These are phyloP conservation scores for Hippocampus mohnikei DNA, from an alignment of 2,113 vertebrate species.

Conservation along the genomic window DNA sequence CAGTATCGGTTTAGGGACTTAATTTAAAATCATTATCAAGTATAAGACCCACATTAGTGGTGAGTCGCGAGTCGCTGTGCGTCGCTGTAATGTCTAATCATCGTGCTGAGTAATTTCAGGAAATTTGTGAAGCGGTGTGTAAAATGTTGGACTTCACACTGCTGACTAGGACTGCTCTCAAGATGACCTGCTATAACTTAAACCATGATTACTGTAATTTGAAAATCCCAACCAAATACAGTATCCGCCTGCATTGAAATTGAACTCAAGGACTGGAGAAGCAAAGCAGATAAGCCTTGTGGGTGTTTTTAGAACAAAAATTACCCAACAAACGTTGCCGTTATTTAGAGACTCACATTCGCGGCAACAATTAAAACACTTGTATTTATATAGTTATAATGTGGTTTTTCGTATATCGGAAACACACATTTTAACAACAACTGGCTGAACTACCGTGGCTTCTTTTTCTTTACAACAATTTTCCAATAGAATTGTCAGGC, in stretches of 20 bases:
- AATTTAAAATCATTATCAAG: neutral
- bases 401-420: constrained; percentile 22
- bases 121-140: neutral
- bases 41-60: neutral
- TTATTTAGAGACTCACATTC: constrained; percentile 9
- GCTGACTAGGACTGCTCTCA: constrained; percentile 1
- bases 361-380: constrained; percentile 6
- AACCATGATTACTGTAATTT: constrained; percentile 1
- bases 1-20: neutral
- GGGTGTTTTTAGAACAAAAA: constrained; percentile 2
- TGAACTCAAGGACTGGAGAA: neutral
- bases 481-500: constrained; percentile 64
- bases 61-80: neutral
- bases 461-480: constrained; percentile 46
- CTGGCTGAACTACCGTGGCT: constrained; percentile 26
- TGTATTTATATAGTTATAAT: constrained; percentile 17
- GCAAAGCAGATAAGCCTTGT: neutral
- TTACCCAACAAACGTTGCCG: neutral
- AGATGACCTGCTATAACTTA: constrained; percentile 9
- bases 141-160: constrained; percentile 3
- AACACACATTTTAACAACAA: constrained; percentile 19
- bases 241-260: neutral
- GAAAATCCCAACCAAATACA: neutral
- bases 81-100: neutral
- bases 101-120: neutral